phyloP scores from a whole-genome alignment of 2,888 invertebrate species.

The Lochmaea crataegi region DNA sequence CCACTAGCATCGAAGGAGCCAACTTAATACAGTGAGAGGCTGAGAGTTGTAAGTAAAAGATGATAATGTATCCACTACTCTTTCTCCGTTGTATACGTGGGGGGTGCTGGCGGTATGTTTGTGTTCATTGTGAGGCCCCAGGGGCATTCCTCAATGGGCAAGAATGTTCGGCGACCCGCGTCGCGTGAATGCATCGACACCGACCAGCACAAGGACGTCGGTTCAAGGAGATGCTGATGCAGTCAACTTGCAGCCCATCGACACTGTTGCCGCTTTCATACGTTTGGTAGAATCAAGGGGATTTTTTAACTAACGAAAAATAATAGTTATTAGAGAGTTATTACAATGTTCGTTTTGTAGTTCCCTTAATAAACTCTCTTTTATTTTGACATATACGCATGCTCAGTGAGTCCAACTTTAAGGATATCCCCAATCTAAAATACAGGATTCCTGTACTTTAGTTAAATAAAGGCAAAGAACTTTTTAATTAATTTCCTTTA shows the following conservation, averaged over 20 bases:
- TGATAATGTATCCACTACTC: conserved; percentile 15
- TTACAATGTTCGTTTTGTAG: too few relatives aligned
- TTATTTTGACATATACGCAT: too few relatives aligned
- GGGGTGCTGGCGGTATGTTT: conserved; percentile 59
- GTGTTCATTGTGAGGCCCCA: conserved; percentile 60
- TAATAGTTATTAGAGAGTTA: too few relatives aligned
- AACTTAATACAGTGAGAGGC: conserved; percentile 1
- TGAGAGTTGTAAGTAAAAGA: conserved; percentile 12
- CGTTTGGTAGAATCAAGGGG: not conserved
- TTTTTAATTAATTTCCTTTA: too few relatives aligned
- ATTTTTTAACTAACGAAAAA: not conserved
- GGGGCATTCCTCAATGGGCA: conserved; percentile 61
- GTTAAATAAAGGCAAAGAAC: too few relatives aligned
- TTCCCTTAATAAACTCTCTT: too few relatives aligned
- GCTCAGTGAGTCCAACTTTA: too few relatives aligned
- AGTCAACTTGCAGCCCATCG: conserved; percentile 29
- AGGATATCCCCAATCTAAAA: too few relatives aligned
- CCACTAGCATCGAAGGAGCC: not conserved
- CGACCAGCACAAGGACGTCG: conserved; percentile 57
- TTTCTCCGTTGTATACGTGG: conserved; percentile 23
- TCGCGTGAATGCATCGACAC: conserved; percentile 58
- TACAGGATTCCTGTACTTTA: too few relatives aligned
- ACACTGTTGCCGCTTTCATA: conserved; percentile 19
- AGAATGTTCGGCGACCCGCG: conserved; percentile 60
- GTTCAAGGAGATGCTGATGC: conserved; percentile 56